These are phyloP conservation scores for Drosophila lutescens DNA, from an alignment of 2,888 invertebrate genomes.

Conservation along the genomic window DNA sequence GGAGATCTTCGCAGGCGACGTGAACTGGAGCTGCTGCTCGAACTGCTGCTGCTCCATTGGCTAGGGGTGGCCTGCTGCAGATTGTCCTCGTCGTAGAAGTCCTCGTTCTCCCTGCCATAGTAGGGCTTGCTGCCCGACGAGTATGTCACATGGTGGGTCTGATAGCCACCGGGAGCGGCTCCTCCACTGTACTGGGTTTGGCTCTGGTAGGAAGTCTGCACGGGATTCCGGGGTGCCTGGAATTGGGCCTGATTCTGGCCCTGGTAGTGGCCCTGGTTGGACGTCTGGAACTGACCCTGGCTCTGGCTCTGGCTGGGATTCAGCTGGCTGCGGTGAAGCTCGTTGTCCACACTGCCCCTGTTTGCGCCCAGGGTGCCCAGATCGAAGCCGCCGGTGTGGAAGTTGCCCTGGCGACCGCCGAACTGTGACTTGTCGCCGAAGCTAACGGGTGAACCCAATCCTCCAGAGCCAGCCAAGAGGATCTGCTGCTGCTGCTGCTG, in stretches of 20 bases:
- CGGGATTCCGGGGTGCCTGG: conserved; percentile 28
- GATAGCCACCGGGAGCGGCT: conserved; percentile 29
- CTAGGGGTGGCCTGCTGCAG: conserved; percentile 46
- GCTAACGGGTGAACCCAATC: conserved; percentile 26
- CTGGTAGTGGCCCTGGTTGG: conserved; percentile 8
- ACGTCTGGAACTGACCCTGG: conserved; percentile 19
- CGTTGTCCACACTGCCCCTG: conserved; percentile 82
- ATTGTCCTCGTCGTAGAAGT: conserved; percentile 79
- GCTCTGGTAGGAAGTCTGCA: conserved; percentile 37
- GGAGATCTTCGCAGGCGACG: conserved; percentile 52
- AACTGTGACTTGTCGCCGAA: conserved; percentile 60
- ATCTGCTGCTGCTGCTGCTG: conserved; percentile 57
- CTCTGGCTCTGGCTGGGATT: conserved; percentile 32
- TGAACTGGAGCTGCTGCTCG: conserved; percentile 26
- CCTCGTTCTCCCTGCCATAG: conserved; percentile 79
- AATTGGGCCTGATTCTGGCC: conserved; percentile 24
- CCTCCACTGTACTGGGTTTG: conserved; percentile 46
- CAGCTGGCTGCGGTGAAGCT: conserved; percentile 63
- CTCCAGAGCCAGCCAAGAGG: conserved; percentile 48
- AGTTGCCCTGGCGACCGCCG: conserved; percentile 74
- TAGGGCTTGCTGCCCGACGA: conserved; percentile 73
- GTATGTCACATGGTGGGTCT: conserved; percentile 56
- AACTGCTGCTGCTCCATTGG: conserved; percentile 54
- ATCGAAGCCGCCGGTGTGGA: conserved; percentile 80
- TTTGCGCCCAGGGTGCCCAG: conserved; percentile 66